Conservation (phyloP, 2,797 vertebrate genomes). For the Meriones psammophilus region DNA sequence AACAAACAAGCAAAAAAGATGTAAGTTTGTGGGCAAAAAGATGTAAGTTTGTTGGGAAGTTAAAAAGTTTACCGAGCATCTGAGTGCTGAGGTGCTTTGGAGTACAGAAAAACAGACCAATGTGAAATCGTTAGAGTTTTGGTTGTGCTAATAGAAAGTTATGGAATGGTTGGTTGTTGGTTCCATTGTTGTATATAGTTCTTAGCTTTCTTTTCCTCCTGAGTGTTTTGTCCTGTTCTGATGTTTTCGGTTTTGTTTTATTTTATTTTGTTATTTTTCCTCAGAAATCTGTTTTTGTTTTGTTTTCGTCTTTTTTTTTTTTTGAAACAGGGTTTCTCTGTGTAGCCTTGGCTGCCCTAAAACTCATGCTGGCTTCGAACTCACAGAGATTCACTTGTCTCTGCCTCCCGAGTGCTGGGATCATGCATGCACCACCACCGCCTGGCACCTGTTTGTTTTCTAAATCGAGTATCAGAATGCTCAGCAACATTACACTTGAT, state of each 20-base stretch:
- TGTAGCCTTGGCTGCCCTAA: too few species aligned
- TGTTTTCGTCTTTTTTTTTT: not conserved
- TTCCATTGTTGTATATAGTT: not conserved
- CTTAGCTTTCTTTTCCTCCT: not conserved
- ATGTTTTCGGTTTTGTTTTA: not conserved
- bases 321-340: too few species aligned
- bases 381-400: too few species aligned
- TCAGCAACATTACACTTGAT: not conserved
- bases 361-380: too few species aligned
- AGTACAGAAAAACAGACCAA: conserved; percentile 17
- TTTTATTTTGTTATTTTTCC: not conserved
- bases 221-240: not conserved
- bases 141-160: not conserved
- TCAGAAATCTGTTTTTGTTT: not conserved
- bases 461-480: too few species aligned
- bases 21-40: not conserved
- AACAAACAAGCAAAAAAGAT: too few species aligned
- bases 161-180: not conserved
- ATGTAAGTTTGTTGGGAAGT: not conserved
- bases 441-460: too few species aligned
- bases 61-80: not conserved
- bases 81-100: not conserved
- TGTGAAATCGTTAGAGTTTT: conserved; percentile 6
- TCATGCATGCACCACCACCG: too few species aligned
- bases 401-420: too few species aligned